Percentiles rank a stretch among this genome's conserved stretches.
Conservation (phyloP, 2,888 invertebrate species). For the Kuschelorhynchus macadamiae region DNA sequence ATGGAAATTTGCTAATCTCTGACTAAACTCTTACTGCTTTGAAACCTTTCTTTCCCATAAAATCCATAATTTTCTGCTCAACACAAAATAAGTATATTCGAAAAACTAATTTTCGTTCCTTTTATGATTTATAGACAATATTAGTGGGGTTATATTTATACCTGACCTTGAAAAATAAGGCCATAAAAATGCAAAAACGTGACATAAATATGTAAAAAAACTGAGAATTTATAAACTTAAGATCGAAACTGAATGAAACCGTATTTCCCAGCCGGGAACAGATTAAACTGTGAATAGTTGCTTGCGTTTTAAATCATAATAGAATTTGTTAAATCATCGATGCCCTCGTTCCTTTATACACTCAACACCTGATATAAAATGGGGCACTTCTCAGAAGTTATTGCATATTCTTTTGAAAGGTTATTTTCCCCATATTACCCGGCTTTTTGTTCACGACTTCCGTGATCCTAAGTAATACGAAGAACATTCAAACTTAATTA, state of each 20-base stretch:
- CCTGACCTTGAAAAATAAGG: slow-evolving; percentile 33
- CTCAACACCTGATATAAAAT: slow-evolving; percentile 4
- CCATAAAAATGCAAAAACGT: slow-evolving; percentile 37
- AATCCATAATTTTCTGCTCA: too few species aligned
- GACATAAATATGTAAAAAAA: slow-evolving; percentile 26
- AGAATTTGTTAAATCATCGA: slow-evolving; percentile 26
- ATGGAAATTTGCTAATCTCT: too few species aligned
- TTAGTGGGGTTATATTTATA: slow-evolving; percentile 21
- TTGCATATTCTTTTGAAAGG: slow-evolving; percentile 11
- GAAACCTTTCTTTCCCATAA: too few species aligned
- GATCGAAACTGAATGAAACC: slow-evolving; percentile 22
- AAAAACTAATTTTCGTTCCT: too few species aligned
- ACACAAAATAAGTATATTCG: too few species aligned
- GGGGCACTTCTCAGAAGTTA: slow-evolving; percentile 1
- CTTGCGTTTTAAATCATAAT: slow-evolving; percentile 30
- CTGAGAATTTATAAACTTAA: slow-evolving; percentile 28
- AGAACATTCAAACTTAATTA: background rate
- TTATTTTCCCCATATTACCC: background rate
- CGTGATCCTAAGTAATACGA: slow-evolving; percentile 2
- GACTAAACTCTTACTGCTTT: too few species aligned
- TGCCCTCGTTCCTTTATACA: slow-evolving; percentile 9
- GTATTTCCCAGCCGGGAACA: slow-evolving; percentile 1
- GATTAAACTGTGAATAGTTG: slow-evolving; percentile 15
- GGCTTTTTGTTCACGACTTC: slow-evolving; percentile 2
- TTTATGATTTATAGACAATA: slow-evolving; percentile 32